Percentiles rank a stretch among this genome's conserved stretches.
These are phyloP conservation scores for Telmatherina bonti DNA, from an alignment of 2,797 vertebrate genomes.

Conservation along the genomic window DNA sequence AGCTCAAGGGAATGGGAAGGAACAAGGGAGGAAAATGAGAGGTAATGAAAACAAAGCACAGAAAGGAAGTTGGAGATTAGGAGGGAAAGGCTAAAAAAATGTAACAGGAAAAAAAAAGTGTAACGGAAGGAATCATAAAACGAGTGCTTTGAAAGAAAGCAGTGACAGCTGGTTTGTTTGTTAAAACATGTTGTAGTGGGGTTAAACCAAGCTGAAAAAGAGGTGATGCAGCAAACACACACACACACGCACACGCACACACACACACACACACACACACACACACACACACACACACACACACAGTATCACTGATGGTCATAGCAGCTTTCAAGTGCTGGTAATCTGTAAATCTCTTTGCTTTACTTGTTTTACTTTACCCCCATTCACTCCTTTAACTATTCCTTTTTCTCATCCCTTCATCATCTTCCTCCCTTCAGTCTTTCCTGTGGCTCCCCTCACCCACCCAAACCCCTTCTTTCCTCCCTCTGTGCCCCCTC, in stretches of 20 bases:
- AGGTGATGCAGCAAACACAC: slow-evolving; percentile 36
- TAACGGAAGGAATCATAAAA: slow-evolving; percentile 4
- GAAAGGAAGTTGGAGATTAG: background rate
- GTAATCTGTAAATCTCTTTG: slow-evolving; percentile 39
- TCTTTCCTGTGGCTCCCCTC: slow-evolving; percentile 16
- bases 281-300: too few relatives aligned
- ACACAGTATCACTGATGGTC: slow-evolving; percentile 13
- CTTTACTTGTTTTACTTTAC: slow-evolving; percentile 13
- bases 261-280: slow-evolving; percentile 13
- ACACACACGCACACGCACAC: slow-evolving; percentile 12
- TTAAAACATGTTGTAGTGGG: slow-evolving; percentile 41
- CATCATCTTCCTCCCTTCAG: slow-evolving; percentile 19
- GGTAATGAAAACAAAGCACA: background rate
- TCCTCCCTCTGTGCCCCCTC: slow-evolving; percentile 32
- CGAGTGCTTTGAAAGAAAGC: background rate
- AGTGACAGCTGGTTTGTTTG: slow-evolving; percentile 39
- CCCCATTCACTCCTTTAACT: background rate
- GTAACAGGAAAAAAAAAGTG: background rate
- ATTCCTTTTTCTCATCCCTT: slow-evolving; percentile 20
- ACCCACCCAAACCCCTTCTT: slow-evolving; percentile 3
- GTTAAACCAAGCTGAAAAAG: slow-evolving; percentile 45
- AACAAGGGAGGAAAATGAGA: background rate
- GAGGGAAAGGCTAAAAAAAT: background rate
- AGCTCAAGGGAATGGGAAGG: background rate
- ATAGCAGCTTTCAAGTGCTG: slow-evolving; percentile 34